phyloP scores from a whole-genome alignment of 2,888 invertebrate species.

The Ectemnius lituratus region DNA sequence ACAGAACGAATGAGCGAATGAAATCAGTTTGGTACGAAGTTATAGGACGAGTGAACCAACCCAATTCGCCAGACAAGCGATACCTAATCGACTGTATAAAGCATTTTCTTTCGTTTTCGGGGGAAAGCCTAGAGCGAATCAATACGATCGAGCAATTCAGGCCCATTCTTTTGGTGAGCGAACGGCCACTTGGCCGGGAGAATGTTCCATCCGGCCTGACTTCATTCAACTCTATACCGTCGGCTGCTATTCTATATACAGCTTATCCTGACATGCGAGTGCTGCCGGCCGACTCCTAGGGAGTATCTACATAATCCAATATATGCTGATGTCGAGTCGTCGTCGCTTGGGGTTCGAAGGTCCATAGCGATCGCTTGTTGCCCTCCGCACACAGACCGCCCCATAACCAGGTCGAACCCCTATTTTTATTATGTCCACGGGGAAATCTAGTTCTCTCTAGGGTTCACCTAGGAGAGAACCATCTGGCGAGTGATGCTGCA shows the following conservation, averaged over 20 bases:
- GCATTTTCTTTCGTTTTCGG: slow-evolving; percentile 3
- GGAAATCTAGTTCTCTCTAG: slow-evolving; percentile 69
- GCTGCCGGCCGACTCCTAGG: slow-evolving; percentile 49
- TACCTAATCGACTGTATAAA: slow-evolving; percentile 37
- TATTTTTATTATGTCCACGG: slow-evolving; percentile 73
- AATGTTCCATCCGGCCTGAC: slow-evolving; percentile 48
- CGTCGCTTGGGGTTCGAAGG: slow-evolving; percentile 59
- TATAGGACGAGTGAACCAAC: neutral
- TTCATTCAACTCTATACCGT: slow-evolving; percentile 52
- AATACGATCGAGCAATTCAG: slow-evolving; percentile 46
- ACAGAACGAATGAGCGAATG: neutral
- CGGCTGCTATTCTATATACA: slow-evolving; percentile 50
- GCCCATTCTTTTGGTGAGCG: slow-evolving; percentile 32
- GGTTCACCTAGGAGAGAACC: slow-evolving; percentile 52
- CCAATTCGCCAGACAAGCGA: slow-evolving; percentile 2
- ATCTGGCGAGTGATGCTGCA: slow-evolving; percentile 61
- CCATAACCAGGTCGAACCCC: slow-evolving; percentile 34
- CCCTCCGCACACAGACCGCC: slow-evolving; percentile 24
- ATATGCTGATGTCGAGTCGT: slow-evolving; percentile 59
- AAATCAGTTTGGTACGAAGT: neutral
- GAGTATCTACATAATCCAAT: slow-evolving; percentile 73
- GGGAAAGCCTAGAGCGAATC: slow-evolving; percentile 44
- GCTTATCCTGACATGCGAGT: slow-evolving; percentile 52
- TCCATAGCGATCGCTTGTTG: slow-evolving; percentile 69
- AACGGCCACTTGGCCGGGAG: slow-evolving; percentile 42